Percentiles rank a stretch among this genome's conserved stretches.
Evolutionary conservation across 2,888 invertebrate genomes (phyloP).

Genomic region (Sphaerophoria taeniata): DNA sequence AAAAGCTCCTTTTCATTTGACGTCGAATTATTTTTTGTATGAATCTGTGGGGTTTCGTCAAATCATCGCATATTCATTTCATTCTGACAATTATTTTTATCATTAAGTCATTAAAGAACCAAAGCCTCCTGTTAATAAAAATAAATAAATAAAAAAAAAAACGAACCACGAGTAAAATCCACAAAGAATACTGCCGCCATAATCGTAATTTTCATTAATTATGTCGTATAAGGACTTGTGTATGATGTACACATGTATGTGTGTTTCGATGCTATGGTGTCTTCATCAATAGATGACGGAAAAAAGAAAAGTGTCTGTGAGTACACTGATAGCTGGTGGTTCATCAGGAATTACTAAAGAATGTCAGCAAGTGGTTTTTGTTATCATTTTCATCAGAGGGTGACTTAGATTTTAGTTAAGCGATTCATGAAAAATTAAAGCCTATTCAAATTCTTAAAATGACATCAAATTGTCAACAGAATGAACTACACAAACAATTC

Average conservation of each 20-base stretch:
- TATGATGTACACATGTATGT: not conserved
- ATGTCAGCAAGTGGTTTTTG: too few relatives aligned
- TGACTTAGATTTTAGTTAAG: too few relatives aligned
- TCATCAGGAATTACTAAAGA: not conserved
- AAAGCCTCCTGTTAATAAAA: not conserved
- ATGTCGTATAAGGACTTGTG: slow-evolving; percentile 18
- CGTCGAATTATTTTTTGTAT: not conserved
- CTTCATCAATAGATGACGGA: not conserved
- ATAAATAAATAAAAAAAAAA: not conserved
- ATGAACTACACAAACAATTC: too few relatives aligned
- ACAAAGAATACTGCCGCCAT: slow-evolving; percentile 40
- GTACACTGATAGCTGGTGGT: not conserved
- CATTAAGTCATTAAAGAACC: slow-evolving; percentile 41
- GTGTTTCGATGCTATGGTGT: not conserved
- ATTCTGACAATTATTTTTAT: slow-evolving; percentile 40
- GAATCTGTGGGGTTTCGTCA: slow-evolving; percentile 27
- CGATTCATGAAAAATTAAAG: too few relatives aligned
- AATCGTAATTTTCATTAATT: slow-evolving; percentile 56
- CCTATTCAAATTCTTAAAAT: too few relatives aligned
- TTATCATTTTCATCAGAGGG: too few relatives aligned
- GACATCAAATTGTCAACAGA: too few relatives aligned
- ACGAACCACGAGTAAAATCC: not conserved
- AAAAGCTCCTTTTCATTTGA: not conserved
- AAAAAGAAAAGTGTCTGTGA: not conserved
- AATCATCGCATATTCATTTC: slow-evolving; percentile 48